phyloP scores from a whole-genome alignment of 1,140 invertebrate species.

The Trichonephila clavata region DNA sequence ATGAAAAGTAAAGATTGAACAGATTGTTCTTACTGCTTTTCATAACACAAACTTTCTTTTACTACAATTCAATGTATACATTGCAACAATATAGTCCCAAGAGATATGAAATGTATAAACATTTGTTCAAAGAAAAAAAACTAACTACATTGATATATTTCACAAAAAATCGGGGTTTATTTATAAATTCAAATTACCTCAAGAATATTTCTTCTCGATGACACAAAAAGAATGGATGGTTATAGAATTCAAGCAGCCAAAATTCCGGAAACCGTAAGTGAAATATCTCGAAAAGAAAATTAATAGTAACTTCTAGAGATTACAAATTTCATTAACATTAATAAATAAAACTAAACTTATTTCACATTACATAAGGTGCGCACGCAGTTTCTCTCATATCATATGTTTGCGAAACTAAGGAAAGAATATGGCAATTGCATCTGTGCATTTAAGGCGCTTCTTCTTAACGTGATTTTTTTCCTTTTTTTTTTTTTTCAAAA shows the following conservation, averaged over 20 bases:
- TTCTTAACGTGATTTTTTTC: no score
- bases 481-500: no score
- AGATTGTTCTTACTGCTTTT: no score
- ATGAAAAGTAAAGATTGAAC: no score
- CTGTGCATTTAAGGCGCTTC: no score
- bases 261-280: background rate
- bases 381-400: slow-evolving; percentile 31
- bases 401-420: slow-evolving; percentile 54
- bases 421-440: slow-evolving; percentile 39
- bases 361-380: slow-evolving; percentile 44
- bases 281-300: background rate
- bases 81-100: no score
- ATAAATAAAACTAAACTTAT: slow-evolving; percentile 12
- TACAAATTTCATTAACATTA: background rate
- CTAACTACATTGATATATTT: background rate
- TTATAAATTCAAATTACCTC: slow-evolving; percentile 21
- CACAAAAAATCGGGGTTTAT: background rate
- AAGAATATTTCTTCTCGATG: slow-evolving; percentile 31
- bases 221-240: background rate
- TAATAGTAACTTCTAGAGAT: background rate
- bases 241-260: background rate
- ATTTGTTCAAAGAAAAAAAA: no score
- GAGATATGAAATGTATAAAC: no score
- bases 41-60: no score
- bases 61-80: no score